phyloP scores from a whole-genome alignment of 2,797 vertebrate genomes.

The Macropus fuliginosus region DNA sequence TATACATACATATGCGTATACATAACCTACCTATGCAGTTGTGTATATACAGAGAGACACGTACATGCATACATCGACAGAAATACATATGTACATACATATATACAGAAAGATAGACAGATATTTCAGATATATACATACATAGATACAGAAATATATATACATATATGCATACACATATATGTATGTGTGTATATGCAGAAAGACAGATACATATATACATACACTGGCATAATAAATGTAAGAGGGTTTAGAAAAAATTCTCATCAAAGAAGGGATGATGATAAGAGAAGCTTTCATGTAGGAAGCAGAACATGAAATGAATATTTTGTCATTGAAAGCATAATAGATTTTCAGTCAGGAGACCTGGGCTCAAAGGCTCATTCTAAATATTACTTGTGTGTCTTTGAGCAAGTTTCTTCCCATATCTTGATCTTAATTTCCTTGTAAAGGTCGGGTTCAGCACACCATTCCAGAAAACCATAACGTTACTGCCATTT shows the following conservation, averaged over 20 bases:
- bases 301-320: not conserved
- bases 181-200: not conserved
- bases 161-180: too few relatives aligned
- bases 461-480: not conserved
- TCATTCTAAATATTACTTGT: not conserved
- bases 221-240: not conserved
- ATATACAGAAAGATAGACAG: too few relatives aligned
- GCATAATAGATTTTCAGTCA: not conserved
- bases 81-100: not conserved
- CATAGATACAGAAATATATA: not conserved
- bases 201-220: not conserved
- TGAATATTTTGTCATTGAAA: not conserved
- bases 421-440: not conserved
- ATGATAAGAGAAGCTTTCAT: not conserved
- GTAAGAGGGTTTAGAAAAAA: not conserved
- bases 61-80: too few relatives aligned
- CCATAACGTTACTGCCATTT: not conserved
- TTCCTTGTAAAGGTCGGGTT: not conserved
- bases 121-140: too few relatives aligned
- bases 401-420: not conserved
- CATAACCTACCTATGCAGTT: not conserved
- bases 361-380: not conserved
- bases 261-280: not conserved
- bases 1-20: not conserved
- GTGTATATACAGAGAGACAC: not conserved